Percentiles rank a stretch among this genome's conserved stretches.
Evolutionary conservation across 2,797 vertebrate species (phyloP).

Genomic region (Luscinia luscinia): DNA sequence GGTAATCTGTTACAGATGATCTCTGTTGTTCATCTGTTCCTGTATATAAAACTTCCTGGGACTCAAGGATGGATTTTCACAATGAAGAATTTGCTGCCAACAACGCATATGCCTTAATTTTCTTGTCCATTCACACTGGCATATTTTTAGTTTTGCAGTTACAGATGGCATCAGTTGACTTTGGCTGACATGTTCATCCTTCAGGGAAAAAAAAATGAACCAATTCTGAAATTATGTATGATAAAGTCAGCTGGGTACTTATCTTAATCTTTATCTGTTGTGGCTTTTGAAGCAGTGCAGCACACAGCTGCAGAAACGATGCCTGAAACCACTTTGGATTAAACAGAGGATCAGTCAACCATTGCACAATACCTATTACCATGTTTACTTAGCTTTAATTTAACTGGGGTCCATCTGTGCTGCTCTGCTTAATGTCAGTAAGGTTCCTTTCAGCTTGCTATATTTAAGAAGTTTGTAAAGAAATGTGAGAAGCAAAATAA

Average conservation of each 20-base stretch:
- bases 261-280: conserved; percentile 58
- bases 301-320: conserved; percentile 44
- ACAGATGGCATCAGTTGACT: conserved; percentile 57
- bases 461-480: conserved; percentile 72
- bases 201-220: conserved; percentile 51
- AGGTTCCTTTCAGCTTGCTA: conserved; percentile 59
- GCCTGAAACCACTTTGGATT: conserved; percentile 68
- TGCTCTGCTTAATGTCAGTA: conserved; percentile 64
- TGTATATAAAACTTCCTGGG: conserved; percentile 15
- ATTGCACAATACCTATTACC: conserved; percentile 61
- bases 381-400: conserved; percentile 76
- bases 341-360: conserved; percentile 62
- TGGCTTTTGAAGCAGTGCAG: conserved; percentile 54
- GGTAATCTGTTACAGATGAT: conserved; percentile 31
- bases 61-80: conserved; percentile 21
- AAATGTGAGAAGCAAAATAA: conserved; percentile 69
- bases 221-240: conserved; percentile 16
- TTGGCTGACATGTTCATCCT: conserved; percentile 48
- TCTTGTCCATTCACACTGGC: conserved; percentile 21
- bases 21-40: conserved; percentile 25
- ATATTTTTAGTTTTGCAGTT: conserved; percentile 48
- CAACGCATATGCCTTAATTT: conserved; percentile 37
- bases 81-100: conserved; percentile 44
- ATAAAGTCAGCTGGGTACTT: conserved; percentile 46
- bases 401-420: conserved; percentile 62